A percentile compares a stretch with the other conserved stretches of the same genome.
Evolutionary conservation across 1,140 invertebrate genomes (phyloP).

Genomic region (Heliothis virescens): DNA sequence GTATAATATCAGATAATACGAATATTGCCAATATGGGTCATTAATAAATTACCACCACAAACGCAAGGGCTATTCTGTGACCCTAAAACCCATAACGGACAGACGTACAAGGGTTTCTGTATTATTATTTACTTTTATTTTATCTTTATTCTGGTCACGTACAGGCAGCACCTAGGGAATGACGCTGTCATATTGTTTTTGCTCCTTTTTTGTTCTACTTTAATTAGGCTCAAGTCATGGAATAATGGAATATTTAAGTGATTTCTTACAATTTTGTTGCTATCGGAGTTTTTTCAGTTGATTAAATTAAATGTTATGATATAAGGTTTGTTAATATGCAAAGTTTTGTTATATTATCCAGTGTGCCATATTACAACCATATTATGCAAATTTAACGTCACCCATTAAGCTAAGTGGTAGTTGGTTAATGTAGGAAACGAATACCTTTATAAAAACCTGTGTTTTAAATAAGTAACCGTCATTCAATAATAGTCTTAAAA

Average conservation of each 20-base stretch:
- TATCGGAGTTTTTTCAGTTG: neutral
- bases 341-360: no score
- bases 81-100: constrained; percentile 36
- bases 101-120: constrained; percentile 37
- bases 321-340: neutral
- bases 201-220: constrained; percentile 58
- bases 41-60: constrained; percentile 44
- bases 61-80: neutral
- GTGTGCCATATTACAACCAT: no score
- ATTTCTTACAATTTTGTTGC: constrained; percentile 11
- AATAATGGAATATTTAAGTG: constrained; percentile 56
- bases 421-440: no score
- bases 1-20: constrained; percentile 14
- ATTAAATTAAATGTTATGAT: no score
- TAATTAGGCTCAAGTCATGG: constrained; percentile 64
- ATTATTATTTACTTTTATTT: constrained; percentile 67
- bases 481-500: no score
- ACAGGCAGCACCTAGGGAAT: constrained; percentile 55
- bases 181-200: constrained; percentile 66
- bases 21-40: constrained; percentile 26
- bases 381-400: no score
- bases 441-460: no score
- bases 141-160: constrained; percentile 62
- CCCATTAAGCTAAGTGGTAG: no score
- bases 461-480: no score